phyloP scores from a whole-genome alignment of 2,113 vertebrate genomes.

The Lanius ludovicianus region DNA sequence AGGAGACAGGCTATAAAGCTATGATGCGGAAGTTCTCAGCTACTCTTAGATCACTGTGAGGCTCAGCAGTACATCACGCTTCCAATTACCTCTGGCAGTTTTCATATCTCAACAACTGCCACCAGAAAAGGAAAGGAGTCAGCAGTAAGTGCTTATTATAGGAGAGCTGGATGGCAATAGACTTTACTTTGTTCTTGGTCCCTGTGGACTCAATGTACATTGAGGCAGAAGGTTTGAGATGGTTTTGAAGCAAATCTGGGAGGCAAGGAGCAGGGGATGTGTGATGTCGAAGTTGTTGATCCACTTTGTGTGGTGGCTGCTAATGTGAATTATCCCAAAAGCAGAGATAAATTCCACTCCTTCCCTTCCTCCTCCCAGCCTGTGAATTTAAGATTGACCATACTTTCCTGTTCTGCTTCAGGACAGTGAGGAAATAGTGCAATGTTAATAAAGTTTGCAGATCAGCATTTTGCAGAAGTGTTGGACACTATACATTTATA shows the following conservation, averaged over 20 bases:
- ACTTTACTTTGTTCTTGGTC: conserved; percentile 40
- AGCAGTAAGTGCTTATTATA: conserved; percentile 26
- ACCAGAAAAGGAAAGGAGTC: conserved; percentile 44
- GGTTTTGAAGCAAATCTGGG: not conserved
- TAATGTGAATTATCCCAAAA: not conserved
- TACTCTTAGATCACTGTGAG: not conserved
- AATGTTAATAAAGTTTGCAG: not conserved
- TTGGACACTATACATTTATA: not conserved
- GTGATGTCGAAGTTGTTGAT: not conserved
- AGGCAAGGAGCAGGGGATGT: not conserved
- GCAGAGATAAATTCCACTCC: not conserved
- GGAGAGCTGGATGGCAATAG: not conserved
- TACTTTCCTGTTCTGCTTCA: not conserved
- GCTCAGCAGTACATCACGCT: conserved; percentile 49
- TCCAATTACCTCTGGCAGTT: conserved; percentile 65
- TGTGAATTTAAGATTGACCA: not conserved
- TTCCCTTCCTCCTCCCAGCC: not conserved
- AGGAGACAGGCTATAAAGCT: conserved; percentile 46
- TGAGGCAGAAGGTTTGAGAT: not conserved
- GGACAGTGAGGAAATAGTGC: not conserved
- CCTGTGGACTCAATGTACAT: not conserved
- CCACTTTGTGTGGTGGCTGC: not conserved
- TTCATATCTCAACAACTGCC: conserved; percentile 44
- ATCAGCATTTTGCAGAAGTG: not conserved
- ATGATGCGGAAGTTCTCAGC: not conserved